Evolutionary conservation across 2,888 invertebrate species (phyloP).

Genomic region (Stenodera caucasica): DNA sequence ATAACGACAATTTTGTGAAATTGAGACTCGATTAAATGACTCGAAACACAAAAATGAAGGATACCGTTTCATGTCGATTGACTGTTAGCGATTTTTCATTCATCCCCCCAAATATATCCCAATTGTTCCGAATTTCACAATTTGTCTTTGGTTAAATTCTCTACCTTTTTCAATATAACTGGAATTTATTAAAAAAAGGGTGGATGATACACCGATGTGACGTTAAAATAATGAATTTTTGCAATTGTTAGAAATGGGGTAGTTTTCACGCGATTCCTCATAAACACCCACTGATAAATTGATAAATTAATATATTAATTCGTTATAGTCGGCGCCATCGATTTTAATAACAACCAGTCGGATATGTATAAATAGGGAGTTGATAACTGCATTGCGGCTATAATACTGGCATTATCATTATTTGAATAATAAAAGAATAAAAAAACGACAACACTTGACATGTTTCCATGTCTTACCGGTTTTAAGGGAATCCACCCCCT

Average conservation of each 20-base stretch:
- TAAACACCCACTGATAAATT: not conserved
- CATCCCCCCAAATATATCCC: no score
- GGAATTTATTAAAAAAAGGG: not conserved
- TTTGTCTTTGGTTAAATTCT: no score
- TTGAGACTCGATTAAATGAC: no score
- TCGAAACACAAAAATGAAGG: no score
- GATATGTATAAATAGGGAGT: not conserved
- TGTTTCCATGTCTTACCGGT: not conserved
- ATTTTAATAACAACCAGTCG: not conserved
- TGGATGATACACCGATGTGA: not conserved
- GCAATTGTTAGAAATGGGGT: not conserved
- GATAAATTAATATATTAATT: no score
- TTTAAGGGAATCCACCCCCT: not conserved
- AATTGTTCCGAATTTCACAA: no score
- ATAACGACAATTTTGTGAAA: no score
- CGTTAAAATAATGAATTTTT: not conserved
- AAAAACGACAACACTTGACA: not conserved
- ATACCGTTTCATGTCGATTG: no score
- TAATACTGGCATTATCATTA: not conserved
- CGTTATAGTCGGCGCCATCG: not conserved
- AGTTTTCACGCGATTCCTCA: not conserved
- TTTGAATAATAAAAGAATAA: not conserved
- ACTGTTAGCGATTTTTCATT: no score
- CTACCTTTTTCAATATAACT: no score
- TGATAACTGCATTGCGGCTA: not conserved